Evolutionary conservation across 2,888 invertebrate genomes (phyloP), one percentile per base, ranked within the genome.

Genomic region (Scaptomyza polygonia): DNA sequence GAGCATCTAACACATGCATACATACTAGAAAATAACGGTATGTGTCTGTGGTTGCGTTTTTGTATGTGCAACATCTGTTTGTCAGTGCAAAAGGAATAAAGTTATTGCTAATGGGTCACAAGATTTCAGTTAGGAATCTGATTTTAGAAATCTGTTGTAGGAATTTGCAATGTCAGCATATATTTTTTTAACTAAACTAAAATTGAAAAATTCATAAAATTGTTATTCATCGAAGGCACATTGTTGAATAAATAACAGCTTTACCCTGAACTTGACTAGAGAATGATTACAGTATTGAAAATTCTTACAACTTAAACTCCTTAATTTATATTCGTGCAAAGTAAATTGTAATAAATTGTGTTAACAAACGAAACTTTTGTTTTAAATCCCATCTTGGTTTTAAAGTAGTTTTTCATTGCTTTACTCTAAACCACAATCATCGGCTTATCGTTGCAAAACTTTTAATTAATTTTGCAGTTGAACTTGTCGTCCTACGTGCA

Each of bases 381-480:
- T 5, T 14, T 11, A 14, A 25, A 25, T 25, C 7, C 4, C 14
- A 25, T 8, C 5, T 25, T 11, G 7, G 49, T 12, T 16, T 16
- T 30, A 11, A 9, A 16, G 5, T n/a, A 27, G 14, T 11, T 27
- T 53, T 32, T 34, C 14, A 14, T 43, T 14, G 27, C 5, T 29
- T 29, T 12, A 4, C 7, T 43, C 11, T 14, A n/a, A 7, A 9
- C 18, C 34, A 44, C 29, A 49, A 42, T 53, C 25, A 21, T 9
- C n/a, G 18, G 34, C 36, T 58, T 58, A 43, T 47, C 21, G n/a
- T 18, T n/a, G 25, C 29, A 49, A 53, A 44, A 59, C 14, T 48
- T 62, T 53, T 73, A 73, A 67, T 67, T 72, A 55, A 58, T 58
- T 67, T 48, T 55, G 18, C 14, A 8, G 40, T 36, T 39, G 8